phyloP scores from a whole-genome alignment of 2,113 vertebrate species.

The Chitala chitala region DNA sequence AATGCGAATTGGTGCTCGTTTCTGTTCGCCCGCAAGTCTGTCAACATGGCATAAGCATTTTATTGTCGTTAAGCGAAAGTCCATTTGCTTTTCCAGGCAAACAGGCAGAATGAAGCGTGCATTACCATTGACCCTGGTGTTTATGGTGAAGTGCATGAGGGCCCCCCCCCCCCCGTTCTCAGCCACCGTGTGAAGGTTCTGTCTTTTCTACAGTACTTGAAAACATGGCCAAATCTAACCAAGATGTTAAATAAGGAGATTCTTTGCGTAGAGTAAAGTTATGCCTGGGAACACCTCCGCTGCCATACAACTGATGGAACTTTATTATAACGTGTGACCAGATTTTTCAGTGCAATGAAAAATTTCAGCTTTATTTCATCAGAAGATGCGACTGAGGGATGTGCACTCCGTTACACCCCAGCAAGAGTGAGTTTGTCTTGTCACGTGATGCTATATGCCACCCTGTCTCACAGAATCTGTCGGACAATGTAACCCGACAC shows the following conservation, averaged over 20 bases:
- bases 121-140: background rate
- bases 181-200: constrained; percentile 18
- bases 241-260: constrained; percentile 20
- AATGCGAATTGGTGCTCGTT: constrained; percentile 47
- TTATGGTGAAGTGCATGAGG: constrained; percentile 27
- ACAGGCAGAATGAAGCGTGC: constrained; percentile 28
- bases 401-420: too few species aligned
- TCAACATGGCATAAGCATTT: constrained; percentile 38
- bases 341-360: constrained; percentile 55
- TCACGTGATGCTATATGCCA: constrained; percentile 53
- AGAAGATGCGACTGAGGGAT: constrained; percentile 16
- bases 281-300: constrained; percentile 19
- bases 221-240: constrained; percentile 3
- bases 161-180: constrained; percentile 19
- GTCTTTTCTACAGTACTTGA: background rate
- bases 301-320: constrained; percentile 48
- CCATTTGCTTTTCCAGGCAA: constrained; percentile 21
- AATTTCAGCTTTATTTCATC: constrained; percentile 53
- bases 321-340: constrained; percentile 45
- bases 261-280: constrained; percentile 22
- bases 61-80: constrained; percentile 9
- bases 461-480: constrained; percentile 51
- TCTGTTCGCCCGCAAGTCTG: constrained; percentile 21
- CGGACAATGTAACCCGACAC: constrained; percentile 60
- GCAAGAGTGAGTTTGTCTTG: too few species aligned